A percentile compares a stretch with the other conserved stretches of the same genome.
Evolutionary conservation across 1,140 invertebrate species (phyloP).

Genomic region (Lamellibrachia luymesi): DNA sequence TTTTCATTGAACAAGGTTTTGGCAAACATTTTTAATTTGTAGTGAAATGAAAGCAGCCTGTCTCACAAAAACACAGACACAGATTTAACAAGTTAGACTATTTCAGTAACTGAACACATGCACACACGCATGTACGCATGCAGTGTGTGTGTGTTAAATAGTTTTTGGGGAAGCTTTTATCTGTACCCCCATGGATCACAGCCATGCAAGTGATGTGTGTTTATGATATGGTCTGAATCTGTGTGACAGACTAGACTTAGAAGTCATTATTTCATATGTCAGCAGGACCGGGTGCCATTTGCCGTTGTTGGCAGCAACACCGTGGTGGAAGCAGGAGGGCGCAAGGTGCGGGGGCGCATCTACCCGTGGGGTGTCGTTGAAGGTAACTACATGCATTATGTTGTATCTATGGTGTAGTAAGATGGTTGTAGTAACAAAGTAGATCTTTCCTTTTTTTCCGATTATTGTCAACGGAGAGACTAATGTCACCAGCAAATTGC

Average conservation of each 20-base stretch:
- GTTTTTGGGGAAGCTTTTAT: background rate
- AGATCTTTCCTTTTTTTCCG: background rate
- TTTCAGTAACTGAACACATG: background rate
- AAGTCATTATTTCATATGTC: background rate
- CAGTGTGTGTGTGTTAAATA: background rate
- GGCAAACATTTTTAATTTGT: too few relatives aligned
- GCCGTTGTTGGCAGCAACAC: conserved; percentile 98
- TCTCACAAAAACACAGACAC: background rate
- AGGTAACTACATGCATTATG: conserved; percentile 39
- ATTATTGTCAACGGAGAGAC: background rate
- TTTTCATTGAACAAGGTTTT: too few relatives aligned
- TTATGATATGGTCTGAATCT: background rate
- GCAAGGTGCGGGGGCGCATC: conserved; percentile 79
- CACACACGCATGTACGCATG: background rate
- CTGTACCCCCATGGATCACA: background rate
- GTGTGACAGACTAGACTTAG: background rate
- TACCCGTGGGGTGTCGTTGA: conserved; percentile 99
- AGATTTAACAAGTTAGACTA: background rate
- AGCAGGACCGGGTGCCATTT: conserved; percentile 75
- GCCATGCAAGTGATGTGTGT: background rate
- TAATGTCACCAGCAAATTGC: background rate
- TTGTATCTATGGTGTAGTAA: background rate
- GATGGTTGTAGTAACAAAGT: background rate
- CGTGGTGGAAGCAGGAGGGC: conserved; percentile 71
- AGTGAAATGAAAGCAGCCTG: background rate